These are phyloP conservation scores for Ricordea florida DNA, from an alignment of 92 coral and sea anemone genomes.

Conservation along the genomic window DNA sequence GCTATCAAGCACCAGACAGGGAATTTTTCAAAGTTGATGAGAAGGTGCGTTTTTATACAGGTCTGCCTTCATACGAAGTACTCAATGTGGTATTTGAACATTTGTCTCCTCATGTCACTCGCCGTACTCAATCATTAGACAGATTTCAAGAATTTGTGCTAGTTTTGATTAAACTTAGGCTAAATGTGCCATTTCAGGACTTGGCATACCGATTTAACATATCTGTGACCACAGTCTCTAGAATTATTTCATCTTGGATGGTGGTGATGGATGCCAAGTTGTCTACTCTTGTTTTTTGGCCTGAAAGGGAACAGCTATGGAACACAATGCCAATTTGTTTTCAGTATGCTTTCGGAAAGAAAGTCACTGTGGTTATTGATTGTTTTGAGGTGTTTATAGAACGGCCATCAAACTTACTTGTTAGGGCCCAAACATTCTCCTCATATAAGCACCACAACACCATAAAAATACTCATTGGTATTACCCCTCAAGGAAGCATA, in stretches of 20 bases:
- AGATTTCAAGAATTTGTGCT: slow-evolving; percentile 47
- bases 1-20: no score
- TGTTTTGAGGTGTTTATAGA: slow-evolving; percentile 1
- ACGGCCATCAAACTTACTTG: not conserved
- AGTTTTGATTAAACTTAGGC: slow-evolving; percentile 22
- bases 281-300: slow-evolving; percentile 35
- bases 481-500: slow-evolving; percentile 38
- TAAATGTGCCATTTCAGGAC: slow-evolving; percentile 42
- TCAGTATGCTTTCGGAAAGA: not conserved
- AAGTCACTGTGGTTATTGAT: not conserved
- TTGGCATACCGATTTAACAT: slow-evolving; percentile 44
- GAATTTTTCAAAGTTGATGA: slow-evolving; percentile 16
- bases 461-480: slow-evolving; percentile 26
- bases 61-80: slow-evolving; percentile 42
- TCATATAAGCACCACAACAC: slow-evolving; percentile 7
- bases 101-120: slow-evolving; percentile 37
- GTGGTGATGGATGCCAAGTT: slow-evolving; percentile 34
- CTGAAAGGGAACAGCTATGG: slow-evolving; percentile 37
- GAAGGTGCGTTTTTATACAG: slow-evolving; percentile 39
- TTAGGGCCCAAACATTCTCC: not conserved
- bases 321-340: slow-evolving; percentile 32
- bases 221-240: slow-evolving; percentile 31
- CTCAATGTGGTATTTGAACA: slow-evolving; percentile 31
- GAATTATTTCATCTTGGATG: slow-evolving; percentile 40
- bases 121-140: slow-evolving; percentile 2